Percentiles rank a stretch among this genome's conserved stretches.
Conservation (phyloP, 2,888 invertebrate genomes). For the Tineola bisselliella region DNA sequence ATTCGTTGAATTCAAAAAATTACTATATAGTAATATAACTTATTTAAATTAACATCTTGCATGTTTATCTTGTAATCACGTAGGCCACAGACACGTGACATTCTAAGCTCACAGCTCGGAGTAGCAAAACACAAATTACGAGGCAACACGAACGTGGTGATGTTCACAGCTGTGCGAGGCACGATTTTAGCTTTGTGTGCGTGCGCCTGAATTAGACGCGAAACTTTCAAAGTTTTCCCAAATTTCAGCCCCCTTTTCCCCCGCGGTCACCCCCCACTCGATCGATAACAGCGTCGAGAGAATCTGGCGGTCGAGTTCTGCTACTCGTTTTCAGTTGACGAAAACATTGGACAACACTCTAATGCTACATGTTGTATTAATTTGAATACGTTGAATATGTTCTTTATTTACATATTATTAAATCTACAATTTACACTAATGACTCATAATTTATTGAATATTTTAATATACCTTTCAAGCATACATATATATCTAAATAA, state of each 20-base stretch:
- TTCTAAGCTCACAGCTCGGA: conserved; percentile 45
- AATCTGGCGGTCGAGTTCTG: background rate
- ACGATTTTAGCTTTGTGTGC: conserved; percentile 42
- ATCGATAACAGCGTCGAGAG: conserved; percentile 47
- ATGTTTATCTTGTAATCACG: conserved; percentile 25
- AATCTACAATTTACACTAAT: too few relatives aligned
- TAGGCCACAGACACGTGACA: conserved; percentile 54
- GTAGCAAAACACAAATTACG: conserved; percentile 58
- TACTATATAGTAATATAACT: background rate
- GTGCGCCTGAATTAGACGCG: conserved; percentile 69
- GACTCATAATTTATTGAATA: conserved; percentile 19
- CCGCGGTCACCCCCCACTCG: conserved; percentile 26
- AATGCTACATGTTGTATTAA: background rate
- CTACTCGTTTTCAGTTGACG: conserved; percentile 19
- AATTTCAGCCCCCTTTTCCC: conserved; percentile 55
- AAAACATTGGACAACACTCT: conserved; percentile 61
- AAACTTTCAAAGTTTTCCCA: conserved; percentile 70
- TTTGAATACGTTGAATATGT: too few relatives aligned
- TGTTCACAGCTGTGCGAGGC: conserved; percentile 42
- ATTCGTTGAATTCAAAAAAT: too few relatives aligned
- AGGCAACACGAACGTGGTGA: conserved; percentile 26
- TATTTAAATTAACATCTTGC: background rate
- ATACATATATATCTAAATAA: too few relatives aligned
- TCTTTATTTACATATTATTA: too few relatives aligned
- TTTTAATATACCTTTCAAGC: too few relatives aligned